phyloP scores from a whole-genome alignment of 2,797 vertebrate species.

The Rhynchotus rufescens region DNA sequence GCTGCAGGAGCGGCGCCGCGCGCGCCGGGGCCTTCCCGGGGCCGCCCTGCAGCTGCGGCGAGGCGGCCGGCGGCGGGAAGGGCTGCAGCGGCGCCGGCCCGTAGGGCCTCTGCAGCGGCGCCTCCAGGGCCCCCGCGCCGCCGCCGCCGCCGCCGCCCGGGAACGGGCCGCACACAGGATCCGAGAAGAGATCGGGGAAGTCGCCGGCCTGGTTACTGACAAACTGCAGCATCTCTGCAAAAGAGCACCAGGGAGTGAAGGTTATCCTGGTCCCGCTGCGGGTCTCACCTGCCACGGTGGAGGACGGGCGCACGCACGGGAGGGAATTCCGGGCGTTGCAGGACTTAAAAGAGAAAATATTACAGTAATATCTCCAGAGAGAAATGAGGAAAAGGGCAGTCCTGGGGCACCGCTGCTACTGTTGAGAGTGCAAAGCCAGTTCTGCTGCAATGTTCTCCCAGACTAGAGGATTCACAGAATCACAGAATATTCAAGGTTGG shows the following conservation, averaged over 20 bases:
- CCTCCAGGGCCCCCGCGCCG: slow-evolving; percentile 32
- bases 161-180: slow-evolving; percentile 84
- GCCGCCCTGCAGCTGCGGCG: slow-evolving; percentile 73
- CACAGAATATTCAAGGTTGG: too few species aligned
- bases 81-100: slow-evolving; percentile 69
- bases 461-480: background rate
- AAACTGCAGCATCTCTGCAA: slow-evolving; percentile 96
- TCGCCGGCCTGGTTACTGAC: slow-evolving; percentile 96
- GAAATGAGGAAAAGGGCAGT: background rate
- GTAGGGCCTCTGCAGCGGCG: slow-evolving; percentile 54
- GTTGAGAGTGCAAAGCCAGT: background rate
- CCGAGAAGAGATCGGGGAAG: slow-evolving; percentile 93
- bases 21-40: slow-evolving; percentile 77
- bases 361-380: background rate
- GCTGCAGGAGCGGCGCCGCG: slow-evolving; percentile 78
- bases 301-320: accelerated
- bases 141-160: background rate
- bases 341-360: background rate
- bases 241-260: background rate
- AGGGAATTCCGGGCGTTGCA: background rate
- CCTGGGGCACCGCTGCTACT: background rate
- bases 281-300: background rate
- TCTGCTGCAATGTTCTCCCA: background rate
- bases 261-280: accelerated
- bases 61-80: slow-evolving; percentile 49